These are phyloP conservation scores for Tenualosa ilisha DNA, from an alignment of 2,797 vertebrate species.

Conservation along the genomic window DNA sequence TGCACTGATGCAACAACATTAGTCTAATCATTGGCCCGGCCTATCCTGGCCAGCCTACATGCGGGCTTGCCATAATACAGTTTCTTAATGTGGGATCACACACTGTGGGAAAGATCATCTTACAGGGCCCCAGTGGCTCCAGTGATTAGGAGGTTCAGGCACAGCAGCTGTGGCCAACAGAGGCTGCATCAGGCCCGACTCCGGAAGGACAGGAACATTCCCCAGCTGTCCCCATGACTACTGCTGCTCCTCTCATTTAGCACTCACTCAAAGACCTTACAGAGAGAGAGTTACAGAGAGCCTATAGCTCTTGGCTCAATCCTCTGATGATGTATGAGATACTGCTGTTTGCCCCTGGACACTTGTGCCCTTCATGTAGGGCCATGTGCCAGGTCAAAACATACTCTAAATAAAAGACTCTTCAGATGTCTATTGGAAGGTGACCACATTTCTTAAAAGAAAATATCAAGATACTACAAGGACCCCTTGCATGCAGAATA, in stretches of 20 bases:
- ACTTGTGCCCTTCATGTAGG: neutral
- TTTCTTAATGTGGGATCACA: neutral
- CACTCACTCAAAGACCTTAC: conserved; percentile 21
- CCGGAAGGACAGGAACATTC: conserved; percentile 12
- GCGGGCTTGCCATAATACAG: neutral
- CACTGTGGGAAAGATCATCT: neutral
- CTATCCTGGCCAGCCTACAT: neutral
- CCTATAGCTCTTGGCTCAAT: neutral
- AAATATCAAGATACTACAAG: neutral
- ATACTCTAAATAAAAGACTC: neutral
- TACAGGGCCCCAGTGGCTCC: neutral
- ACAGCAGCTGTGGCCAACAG: conserved; percentile 1
- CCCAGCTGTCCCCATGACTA: neutral
- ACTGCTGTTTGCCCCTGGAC: neutral
- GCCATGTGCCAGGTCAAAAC: neutral
- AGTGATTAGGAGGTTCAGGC: neutral
- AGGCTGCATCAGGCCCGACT: neutral
- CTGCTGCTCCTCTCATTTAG: conserved; percentile 3
- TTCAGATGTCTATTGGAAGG: neutral
- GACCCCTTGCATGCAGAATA: neutral
- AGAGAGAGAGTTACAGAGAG: neutral
- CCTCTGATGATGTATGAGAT: neutral
- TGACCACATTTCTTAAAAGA: neutral
- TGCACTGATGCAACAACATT: neutral
- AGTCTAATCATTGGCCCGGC: neutral